Percentiles rank a stretch among this genome's conserved stretches.
These are phyloP conservation scores for Caenorhabditis sp. DNA, from an alignment of 2,888 invertebrate genomes.

Conservation along the genomic window DNA sequence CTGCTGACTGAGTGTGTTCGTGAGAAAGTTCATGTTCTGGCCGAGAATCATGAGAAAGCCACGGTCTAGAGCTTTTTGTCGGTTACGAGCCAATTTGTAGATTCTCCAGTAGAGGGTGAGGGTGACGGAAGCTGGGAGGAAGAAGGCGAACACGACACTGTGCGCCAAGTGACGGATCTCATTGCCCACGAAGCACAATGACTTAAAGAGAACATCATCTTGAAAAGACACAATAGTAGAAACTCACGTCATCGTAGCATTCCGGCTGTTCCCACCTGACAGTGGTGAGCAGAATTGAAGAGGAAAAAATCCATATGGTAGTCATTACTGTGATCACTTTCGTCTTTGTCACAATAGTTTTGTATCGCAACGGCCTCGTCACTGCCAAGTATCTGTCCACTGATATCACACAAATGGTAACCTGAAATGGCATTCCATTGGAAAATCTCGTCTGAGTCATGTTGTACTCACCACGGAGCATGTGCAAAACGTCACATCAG, in stretches of 20 bases:
- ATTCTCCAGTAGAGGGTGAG: slow-evolving; percentile 79
- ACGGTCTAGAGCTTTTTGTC: slow-evolving; percentile 76
- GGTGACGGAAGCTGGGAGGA: slow-evolving; percentile 79
- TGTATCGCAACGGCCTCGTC: slow-evolving; percentile 78
- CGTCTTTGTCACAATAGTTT: slow-evolving; percentile 76
- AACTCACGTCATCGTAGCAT: slow-evolving; percentile 70
- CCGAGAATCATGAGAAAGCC: slow-evolving; percentile 79
- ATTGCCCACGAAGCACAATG: slow-evolving; percentile 76
- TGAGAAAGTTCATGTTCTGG: slow-evolving; percentile 79
- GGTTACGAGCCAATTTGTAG: slow-evolving; percentile 76
- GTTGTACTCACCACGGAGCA: slow-evolving; percentile 81
- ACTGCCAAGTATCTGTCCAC: slow-evolving; percentile 80
- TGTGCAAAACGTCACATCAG: slow-evolving; percentile 83
- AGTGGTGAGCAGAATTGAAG: slow-evolving; percentile 75
- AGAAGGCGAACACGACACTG: slow-evolving; percentile 79
- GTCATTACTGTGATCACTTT: slow-evolving; percentile 74
- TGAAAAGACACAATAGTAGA: not conserved
- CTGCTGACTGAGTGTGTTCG: slow-evolving; percentile 77
- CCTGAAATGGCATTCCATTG: slow-evolving; percentile 70
- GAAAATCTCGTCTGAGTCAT: too few relatives aligned
- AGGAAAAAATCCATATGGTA: slow-evolving; percentile 77
- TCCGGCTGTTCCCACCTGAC: slow-evolving; percentile 75
- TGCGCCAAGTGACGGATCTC: slow-evolving; percentile 79
- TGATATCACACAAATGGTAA: slow-evolving; percentile 82
- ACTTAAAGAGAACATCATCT: slow-evolving; percentile 63